Evolutionary conservation across 2,797 vertebrate genomes (phyloP).

Genomic region (Premnoplex brunnescens): DNA sequence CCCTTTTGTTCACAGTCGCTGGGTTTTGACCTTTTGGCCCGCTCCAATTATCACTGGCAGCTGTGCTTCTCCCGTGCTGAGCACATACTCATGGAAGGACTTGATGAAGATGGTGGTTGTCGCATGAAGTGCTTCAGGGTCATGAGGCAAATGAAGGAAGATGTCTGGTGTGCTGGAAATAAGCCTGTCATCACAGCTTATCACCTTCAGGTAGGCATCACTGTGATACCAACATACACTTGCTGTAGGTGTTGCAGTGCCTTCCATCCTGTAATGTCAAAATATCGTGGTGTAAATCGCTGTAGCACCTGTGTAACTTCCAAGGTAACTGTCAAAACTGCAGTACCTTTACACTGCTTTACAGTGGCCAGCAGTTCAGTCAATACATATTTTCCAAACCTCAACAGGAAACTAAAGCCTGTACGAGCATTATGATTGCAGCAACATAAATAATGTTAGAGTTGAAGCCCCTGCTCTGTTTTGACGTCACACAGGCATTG

Average conservation of each 20-base stretch:
- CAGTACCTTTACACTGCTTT: not conserved
- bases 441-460: not conserved
- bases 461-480: not conserved
- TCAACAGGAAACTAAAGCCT: not conserved
- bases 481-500: not conserved
- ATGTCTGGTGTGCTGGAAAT: constrained; percentile 83
- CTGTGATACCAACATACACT: not conserved
- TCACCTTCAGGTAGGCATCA: constrained; percentile 81
- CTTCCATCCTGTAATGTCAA: not conserved
- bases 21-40: constrained; percentile 83
- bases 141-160: constrained; percentile 84
- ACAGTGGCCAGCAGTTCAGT: not conserved
- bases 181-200: constrained; percentile 82
- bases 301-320: not conserved
- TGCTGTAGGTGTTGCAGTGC: not conserved
- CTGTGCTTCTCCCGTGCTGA: constrained; percentile 83
- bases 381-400: not conserved
- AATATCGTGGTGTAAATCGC: not conserved
- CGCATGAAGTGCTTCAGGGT: constrained; percentile 79
- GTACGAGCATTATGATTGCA: not conserved
- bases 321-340: not conserved
- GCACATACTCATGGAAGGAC: constrained; percentile 77
- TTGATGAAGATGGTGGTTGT: constrained; percentile 86
- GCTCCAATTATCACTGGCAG: constrained; percentile 85
- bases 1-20: constrained; percentile 74